phyloP scores from a whole-genome alignment of 2,113 vertebrate genomes.

The Amphiprion percula region DNA sequence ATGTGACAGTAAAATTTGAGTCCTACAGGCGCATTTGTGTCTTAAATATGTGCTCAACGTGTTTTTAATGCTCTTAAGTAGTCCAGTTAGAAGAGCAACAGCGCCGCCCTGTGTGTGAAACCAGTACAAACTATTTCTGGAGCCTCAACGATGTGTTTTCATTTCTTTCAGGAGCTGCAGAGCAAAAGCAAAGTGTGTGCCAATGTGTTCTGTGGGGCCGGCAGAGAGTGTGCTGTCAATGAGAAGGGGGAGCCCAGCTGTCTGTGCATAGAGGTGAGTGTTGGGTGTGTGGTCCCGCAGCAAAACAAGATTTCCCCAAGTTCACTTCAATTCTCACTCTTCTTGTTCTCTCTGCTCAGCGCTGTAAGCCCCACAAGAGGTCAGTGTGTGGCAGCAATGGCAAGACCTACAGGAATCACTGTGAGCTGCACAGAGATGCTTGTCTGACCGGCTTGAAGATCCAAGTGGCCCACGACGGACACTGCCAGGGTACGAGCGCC shows the following conservation, averaged over 20 bases:
- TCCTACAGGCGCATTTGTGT: neutral
- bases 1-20: constrained; percentile 6
- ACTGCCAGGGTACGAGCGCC: constrained; percentile 91
- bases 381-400: constrained; percentile 97
- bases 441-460: constrained; percentile 98
- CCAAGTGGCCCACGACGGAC: constrained; percentile 95
- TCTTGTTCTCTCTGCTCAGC: constrained; percentile 76
- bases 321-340: neutral
- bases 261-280: constrained; percentile 94
- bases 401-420: constrained; percentile 98
- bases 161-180: constrained; percentile 84
- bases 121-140: constrained; percentile 13
- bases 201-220: constrained; percentile 98
- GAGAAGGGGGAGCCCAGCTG: constrained; percentile 98
- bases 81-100: constrained; percentile 19
- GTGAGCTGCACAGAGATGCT: constrained; percentile 97
- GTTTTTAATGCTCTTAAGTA: neutral
- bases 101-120: constrained; percentile 52
- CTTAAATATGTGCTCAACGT: neutral
- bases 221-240: constrained; percentile 93
- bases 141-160: neutral
- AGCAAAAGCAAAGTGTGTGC: constrained; percentile 99
- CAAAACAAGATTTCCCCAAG: neutral
- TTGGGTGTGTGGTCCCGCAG: neutral
- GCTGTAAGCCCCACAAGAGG: constrained; percentile 98